These are phyloP conservation scores for Tragelaphus buxtoni DNA, from an alignment of 2,113 vertebrate genomes.

Conservation along the genomic window DNA sequence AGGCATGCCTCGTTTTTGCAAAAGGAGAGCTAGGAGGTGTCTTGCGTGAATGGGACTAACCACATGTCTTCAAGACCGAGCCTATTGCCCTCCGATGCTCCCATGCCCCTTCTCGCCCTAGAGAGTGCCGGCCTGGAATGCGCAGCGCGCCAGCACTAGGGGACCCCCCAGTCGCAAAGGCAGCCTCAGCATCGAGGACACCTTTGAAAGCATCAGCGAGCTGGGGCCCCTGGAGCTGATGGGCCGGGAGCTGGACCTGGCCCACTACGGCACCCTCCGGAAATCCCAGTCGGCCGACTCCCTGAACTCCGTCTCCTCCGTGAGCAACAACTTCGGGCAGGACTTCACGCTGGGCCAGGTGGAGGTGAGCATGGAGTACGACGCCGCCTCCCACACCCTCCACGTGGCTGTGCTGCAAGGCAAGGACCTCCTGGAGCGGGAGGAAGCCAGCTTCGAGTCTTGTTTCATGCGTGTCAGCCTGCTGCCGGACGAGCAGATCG, in stretches of 20 bases:
- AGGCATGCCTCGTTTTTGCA: background rate
- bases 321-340: conserved; percentile 96
- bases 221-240: conserved; percentile 95
- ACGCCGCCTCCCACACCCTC: conserved; percentile 78
- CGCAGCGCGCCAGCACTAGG: conserved; percentile 72
- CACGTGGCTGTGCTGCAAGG: conserved; percentile 93
- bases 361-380: conserved; percentile 92
- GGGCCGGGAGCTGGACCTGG: conserved; percentile 89
- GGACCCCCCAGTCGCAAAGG: conserved; percentile 80
- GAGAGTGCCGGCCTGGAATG: conserved; percentile 82
- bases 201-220: conserved; percentile 90
- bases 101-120: conserved; percentile 55
- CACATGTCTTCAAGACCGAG: fast-evolving
- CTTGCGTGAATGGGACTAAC: background rate
- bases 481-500: conserved; percentile 90
- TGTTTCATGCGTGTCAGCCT: conserved; percentile 95
- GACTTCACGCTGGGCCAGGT: conserved; percentile 95
- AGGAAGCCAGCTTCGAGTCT: conserved; percentile 91
- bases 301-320: conserved; percentile 94
- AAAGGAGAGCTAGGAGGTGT: background rate
- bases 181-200: conserved; percentile 89
- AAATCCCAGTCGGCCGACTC: conserved; percentile 94
- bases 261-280: conserved; percentile 82
- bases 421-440: conserved; percentile 96
- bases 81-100: background rate